Evolutionary conservation across 2,113 vertebrate species (phyloP).

Genomic region (Osmerus eperlanus): DNA sequence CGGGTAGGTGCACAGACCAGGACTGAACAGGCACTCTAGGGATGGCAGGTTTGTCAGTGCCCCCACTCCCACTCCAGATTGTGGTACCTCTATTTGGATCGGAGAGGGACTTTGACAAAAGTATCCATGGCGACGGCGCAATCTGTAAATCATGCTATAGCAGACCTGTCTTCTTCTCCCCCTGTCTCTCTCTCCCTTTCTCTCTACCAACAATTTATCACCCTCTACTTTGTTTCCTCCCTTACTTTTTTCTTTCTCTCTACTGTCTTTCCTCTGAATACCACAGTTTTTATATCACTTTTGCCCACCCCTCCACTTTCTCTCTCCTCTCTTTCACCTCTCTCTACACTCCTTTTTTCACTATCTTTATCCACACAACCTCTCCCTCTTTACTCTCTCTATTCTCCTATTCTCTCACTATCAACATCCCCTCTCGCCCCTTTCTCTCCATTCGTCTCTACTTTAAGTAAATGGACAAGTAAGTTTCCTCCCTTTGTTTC

Average conservation of each 20-base stretch:
- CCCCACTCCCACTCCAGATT: slow-evolving; percentile 28
- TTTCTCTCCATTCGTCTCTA: not conserved
- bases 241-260: not conserved
- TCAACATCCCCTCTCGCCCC: not conserved
- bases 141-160: slow-evolving; percentile 73
- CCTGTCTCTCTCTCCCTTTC: slow-evolving; percentile 2
- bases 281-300: slow-evolving; percentile 10
- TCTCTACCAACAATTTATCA: not conserved
- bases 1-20: slow-evolving; percentile 36
- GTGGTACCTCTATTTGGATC: slow-evolving; percentile 53
- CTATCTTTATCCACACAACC: not conserved
- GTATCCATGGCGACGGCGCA: slow-evolving; percentile 72
- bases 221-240: not conserved
- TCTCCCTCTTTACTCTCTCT: not conserved
- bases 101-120: slow-evolving; percentile 72
- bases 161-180: slow-evolving; percentile 63
- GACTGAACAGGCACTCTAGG: slow-evolving; percentile 57
- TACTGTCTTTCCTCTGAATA: slow-evolving; percentile 20
- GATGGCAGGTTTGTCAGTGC: slow-evolving; percentile 68
- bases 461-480: too few relatives aligned
- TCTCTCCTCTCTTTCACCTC: not conserved
- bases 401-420: not conserved
- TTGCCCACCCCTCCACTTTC: not conserved
- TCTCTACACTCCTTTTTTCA: not conserved
- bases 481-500: slow-evolving; percentile 2